phyloP scores from a whole-genome alignment of 2,113 vertebrate genomes.

The Barnardius zonarius region DNA sequence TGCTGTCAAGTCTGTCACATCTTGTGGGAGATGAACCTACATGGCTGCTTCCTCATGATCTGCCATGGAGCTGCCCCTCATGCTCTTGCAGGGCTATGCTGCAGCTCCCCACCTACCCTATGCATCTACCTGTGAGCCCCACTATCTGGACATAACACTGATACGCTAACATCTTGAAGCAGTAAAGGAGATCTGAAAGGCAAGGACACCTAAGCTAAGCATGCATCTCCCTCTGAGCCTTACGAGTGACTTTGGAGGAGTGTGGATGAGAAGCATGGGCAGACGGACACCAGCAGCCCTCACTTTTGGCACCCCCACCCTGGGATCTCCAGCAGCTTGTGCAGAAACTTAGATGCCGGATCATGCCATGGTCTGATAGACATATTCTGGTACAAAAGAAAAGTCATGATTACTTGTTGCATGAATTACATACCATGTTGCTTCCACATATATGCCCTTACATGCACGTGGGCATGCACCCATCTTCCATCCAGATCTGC shows the following conservation, averaged over 20 bases:
- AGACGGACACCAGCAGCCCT: background rate
- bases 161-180: background rate
- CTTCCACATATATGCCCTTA: background rate
- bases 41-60: background rate
- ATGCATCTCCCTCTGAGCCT: background rate
- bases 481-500: background rate
- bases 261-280: background rate
- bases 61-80: background rate
- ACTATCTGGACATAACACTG: background rate
- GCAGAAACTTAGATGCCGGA: background rate
- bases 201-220: background rate
- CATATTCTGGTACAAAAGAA: background rate
- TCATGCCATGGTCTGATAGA: background rate
- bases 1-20: background rate
- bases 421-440: background rate
- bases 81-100: background rate
- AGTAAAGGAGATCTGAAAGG: background rate
- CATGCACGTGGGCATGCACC: rapidly evolving
- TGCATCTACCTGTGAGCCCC: background rate
- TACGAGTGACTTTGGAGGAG: background rate
- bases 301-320: rapidly evolving
- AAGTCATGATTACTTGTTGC: background rate
- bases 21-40: background rate
- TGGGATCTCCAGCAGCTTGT: background rate
- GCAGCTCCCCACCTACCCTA: background rate